A percentile compares a stretch with the other conserved stretches of the same genome.
phyloP scores from a whole-genome alignment of 64 coral and sea anemone genomes.

The Orbicella faveolata region DNA sequence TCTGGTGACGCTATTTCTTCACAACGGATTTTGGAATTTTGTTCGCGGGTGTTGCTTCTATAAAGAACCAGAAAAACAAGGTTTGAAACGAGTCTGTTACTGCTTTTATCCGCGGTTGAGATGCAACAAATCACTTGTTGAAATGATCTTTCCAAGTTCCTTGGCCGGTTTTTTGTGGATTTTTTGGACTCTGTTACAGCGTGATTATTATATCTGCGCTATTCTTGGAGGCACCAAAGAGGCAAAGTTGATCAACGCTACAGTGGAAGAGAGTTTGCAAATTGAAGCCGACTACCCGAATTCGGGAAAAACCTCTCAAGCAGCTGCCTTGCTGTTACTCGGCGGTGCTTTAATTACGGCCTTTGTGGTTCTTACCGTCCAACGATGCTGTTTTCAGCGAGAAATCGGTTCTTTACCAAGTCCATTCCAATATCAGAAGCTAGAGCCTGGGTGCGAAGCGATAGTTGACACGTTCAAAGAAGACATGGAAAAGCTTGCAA shows the following conservation, averaged over 20 bases:
- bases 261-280: constrained; percentile 26
- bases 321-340: constrained; percentile 56
- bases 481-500: constrained; percentile 76
- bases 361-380: constrained; percentile 40
- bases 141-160: constrained; percentile 62
- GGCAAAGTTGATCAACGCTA: constrained; percentile 38
- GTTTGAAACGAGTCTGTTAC: constrained; percentile 37
- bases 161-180: constrained; percentile 69
- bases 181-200: constrained; percentile 78
- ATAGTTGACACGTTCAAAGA: constrained; percentile 63
- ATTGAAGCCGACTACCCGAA: constrained; percentile 57
- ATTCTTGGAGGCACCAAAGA: constrained; percentile 59
- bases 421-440: constrained; percentile 68
- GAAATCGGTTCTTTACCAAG: constrained; percentile 65
- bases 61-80: constrained; percentile 34
- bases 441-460: constrained; percentile 49
- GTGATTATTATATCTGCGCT: constrained; percentile 80
- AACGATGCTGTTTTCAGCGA: constrained; percentile 73
- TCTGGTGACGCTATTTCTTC: constrained; percentile 69
- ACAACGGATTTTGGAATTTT: constrained; percentile 75
- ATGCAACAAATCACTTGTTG: constrained; percentile 48
- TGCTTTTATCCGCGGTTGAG: constrained; percentile 74
- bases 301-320: constrained; percentile 54
- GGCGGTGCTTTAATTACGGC: constrained; percentile 35
- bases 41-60: constrained; percentile 80